Evolutionary conservation across 2,797 vertebrate genomes (phyloP).

Genomic region (Austrolebias charrua): DNA sequence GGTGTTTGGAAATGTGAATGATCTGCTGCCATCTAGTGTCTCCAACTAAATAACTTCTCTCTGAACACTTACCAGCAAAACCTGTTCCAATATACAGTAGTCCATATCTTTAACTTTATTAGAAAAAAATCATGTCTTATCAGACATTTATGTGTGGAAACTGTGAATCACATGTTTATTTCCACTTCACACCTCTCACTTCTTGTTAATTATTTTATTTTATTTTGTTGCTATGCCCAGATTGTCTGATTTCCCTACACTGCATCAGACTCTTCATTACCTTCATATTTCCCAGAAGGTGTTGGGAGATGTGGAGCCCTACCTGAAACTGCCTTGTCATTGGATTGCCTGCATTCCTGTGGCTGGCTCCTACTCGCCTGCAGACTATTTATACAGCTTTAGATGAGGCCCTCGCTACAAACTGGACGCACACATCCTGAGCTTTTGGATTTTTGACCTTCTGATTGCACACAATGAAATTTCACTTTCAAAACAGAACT

Average conservation of each 20-base stretch:
- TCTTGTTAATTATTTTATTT: constrained; percentile 15
- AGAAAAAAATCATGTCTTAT: no score
- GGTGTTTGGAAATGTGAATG: constrained; percentile 9
- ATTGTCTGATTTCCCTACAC: constrained; percentile 33
- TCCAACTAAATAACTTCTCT: background rate
- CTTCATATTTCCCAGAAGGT: constrained; percentile 74
- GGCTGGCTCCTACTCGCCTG: constrained; percentile 73
- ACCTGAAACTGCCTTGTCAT: constrained; percentile 73
- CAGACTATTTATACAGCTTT: constrained; percentile 80
- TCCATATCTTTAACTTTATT: background rate
- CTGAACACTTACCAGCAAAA: background rate
- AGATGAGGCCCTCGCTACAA: constrained; percentile 63
- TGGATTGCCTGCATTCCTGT: constrained; percentile 74
- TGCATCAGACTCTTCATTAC: constrained; percentile 41
- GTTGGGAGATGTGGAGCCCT: constrained; percentile 53
- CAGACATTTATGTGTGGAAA: background rate
- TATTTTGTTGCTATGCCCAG: constrained; percentile 5
- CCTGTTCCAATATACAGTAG: background rate
- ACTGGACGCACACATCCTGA: constrained; percentile 32
- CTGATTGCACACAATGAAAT: constrained; percentile 33
- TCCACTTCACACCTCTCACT: constrained; percentile 1
- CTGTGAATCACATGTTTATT: background rate
- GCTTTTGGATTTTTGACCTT: constrained; percentile 21
- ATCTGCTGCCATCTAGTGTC: constrained; percentile 78
- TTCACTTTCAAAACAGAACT: no score